These are phyloP conservation scores for Temnothorax ravouxi DNA, from an alignment of 2,888 invertebrate genomes.

Conservation along the genomic window DNA sequence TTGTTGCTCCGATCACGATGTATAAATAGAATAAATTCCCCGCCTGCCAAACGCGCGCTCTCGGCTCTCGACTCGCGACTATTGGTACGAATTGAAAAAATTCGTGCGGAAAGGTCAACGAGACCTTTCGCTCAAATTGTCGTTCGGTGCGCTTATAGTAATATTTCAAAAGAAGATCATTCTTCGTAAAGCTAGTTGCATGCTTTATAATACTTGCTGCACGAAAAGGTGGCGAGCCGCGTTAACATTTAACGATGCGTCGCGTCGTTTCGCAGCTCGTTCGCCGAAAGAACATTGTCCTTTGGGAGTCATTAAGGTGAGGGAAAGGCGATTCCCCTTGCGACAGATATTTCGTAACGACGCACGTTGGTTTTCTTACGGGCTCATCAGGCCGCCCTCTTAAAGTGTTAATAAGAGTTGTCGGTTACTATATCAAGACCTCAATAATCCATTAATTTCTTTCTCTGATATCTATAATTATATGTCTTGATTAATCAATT, in stretches of 20 bases:
- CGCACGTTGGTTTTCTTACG: slow-evolving; percentile 39
- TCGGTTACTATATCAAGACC: background rate
- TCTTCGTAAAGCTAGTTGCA: background rate
- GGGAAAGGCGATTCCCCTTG: slow-evolving; percentile 64
- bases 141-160: background rate
- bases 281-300: slow-evolving; percentile 66
- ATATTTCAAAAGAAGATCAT: slow-evolving; percentile 6
- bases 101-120: slow-evolving; percentile 26
- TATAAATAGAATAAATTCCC: slow-evolving; percentile 43
- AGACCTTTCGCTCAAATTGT: slow-evolving; percentile 43
- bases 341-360: slow-evolving; percentile 62
- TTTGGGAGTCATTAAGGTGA: slow-evolving; percentile 62
- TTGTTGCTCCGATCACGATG: slow-evolving; percentile 30
- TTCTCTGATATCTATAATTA: background rate
- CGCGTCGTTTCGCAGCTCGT: slow-evolving; percentile 1
- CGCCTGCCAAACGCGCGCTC: background rate
- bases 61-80: background rate
- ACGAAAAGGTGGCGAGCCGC: slow-evolving; percentile 61
- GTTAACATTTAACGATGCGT: slow-evolving; percentile 63
- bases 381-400: background rate
- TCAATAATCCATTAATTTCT: background rate
- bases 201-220: background rate
- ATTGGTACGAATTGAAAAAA: slow-evolving; percentile 17
- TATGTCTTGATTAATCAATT: slow-evolving; percentile 2
- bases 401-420: background rate